Percentiles rank a stretch among this genome's conserved stretches.
Conservation (phyloP, 1,140 invertebrate species). For the Macrobrachium nipponense region DNA sequence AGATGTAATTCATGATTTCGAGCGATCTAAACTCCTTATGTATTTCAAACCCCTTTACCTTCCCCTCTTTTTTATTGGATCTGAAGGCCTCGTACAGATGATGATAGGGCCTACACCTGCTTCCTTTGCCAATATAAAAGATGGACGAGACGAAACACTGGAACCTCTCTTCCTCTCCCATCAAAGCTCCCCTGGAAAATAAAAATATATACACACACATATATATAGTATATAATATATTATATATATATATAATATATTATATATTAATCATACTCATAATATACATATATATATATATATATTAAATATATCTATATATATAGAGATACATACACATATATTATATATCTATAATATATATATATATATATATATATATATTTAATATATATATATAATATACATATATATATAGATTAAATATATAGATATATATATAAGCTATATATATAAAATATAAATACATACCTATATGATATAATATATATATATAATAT, state of each 20-base stretch:
- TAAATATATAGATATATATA: too few species aligned
- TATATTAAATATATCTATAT: too few species aligned
- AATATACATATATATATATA: too few species aligned
- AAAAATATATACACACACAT: background rate
- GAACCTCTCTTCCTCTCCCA: constrained; percentile 33
- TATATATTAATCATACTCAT: too few species aligned
- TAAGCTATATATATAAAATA: background rate
- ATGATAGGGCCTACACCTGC: constrained; percentile 83
- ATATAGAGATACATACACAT: too few species aligned
- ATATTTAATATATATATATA: background rate
- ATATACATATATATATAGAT: constrained; percentile 15
- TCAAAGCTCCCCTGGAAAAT: constrained; percentile 12
- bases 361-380: background rate
- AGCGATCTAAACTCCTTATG: background rate
- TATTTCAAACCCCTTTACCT: background rate
- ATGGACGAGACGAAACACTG: constrained; percentile 79
- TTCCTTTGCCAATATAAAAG: constrained; percentile 81
- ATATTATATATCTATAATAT: too few species aligned
- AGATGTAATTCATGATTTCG: background rate
- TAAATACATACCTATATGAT: too few species aligned
- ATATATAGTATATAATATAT: too few species aligned
- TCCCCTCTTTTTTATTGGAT: constrained; percentile 63
- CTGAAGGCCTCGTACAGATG: constrained; percentile 87
- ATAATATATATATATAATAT: background rate
- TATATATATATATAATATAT: too few species aligned